phyloP scores from a whole-genome alignment of 1,140 invertebrate genomes.

The Brachionus paranguensis region DNA sequence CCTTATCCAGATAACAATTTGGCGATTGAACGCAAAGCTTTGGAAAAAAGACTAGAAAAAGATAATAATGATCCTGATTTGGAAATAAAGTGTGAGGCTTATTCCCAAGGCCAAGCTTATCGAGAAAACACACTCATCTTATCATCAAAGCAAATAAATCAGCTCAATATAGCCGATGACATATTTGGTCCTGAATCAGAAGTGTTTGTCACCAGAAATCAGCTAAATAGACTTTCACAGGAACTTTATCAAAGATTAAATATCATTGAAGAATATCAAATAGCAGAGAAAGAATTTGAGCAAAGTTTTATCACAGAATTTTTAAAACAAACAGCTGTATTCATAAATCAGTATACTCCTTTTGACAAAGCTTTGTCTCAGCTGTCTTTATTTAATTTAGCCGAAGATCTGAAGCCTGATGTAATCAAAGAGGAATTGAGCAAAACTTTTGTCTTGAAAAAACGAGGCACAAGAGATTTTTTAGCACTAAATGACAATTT shows the following conservation, averaged over 20 bases:
- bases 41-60: not conserved
- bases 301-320: not conserved
- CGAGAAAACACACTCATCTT: not conserved
- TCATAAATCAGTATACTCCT: not conserved
- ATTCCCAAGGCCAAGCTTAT: not conserved
- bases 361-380: not conserved
- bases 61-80: not conserved
- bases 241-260: not conserved
- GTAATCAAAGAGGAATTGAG: not conserved
- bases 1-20: not conserved
- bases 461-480: not conserved
- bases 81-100: not conserved
- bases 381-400: not conserved
- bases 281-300: not conserved
- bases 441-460: not conserved
- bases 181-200: not conserved
- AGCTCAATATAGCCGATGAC: not conserved
- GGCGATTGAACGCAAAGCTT: not conserved
- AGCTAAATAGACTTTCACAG: not conserved
- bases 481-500: not conserved
- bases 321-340: not conserved
- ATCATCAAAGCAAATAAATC: not conserved
- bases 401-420: not conserved
- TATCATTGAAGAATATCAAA: slow-evolving; percentile 14
- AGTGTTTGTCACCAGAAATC: not conserved